Evolutionary conservation across 2,888 invertebrate species (phyloP), one percentile per base, ranked within the genome.

Genomic region (Heteropelma amictum): DNA sequence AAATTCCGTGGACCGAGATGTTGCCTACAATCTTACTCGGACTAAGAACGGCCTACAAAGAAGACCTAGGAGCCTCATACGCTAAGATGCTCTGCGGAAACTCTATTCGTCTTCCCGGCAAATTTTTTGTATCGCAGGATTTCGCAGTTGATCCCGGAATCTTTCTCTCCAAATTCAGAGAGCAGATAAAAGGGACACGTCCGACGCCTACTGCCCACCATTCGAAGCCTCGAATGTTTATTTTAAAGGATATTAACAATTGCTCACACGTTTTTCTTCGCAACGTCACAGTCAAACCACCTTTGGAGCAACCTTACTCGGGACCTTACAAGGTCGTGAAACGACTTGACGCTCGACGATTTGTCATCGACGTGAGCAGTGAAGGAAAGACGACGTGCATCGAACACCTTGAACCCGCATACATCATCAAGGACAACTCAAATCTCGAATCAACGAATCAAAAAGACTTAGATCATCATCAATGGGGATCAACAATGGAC

Each of bases 11-110:
- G 81, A 42, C 71, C 0, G 35, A 77, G 8, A 2, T 76, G 1
- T 45, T 82, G 17, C 74, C 81, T 5, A 72, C 78, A 3, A 77
- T 83, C 0, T 45, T 82, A 7, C 69, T 82, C 1, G 82, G 82
- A 5, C 63, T 83, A 5, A 49, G 83, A 1, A 73, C 75, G 0
- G 21, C 54, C 5, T 79, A 56, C 40, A 82, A 82, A 63, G 78
- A 80, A 40, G 81, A 82, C 30, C 53, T 81, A 0, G 12, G 69
- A 17, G 76, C 77, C 2, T 77, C 77, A 0, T 70, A 73, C 10
- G 80, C 78, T 6, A 77, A 81, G 14, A 53, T 80, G 51, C 19
- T 80, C 0, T 81, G 64, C 45, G 79, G 77, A 10, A 80, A 77
- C 0, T 67, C 64, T 0, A 42, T 81, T 0, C 54, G 80, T 2